A percentile compares a stretch with the other conserved stretches of the same genome.
These are phyloP conservation scores for Pimpla rufipes DNA, from an alignment of 2,888 invertebrate species.

Conservation along the genomic window DNA sequence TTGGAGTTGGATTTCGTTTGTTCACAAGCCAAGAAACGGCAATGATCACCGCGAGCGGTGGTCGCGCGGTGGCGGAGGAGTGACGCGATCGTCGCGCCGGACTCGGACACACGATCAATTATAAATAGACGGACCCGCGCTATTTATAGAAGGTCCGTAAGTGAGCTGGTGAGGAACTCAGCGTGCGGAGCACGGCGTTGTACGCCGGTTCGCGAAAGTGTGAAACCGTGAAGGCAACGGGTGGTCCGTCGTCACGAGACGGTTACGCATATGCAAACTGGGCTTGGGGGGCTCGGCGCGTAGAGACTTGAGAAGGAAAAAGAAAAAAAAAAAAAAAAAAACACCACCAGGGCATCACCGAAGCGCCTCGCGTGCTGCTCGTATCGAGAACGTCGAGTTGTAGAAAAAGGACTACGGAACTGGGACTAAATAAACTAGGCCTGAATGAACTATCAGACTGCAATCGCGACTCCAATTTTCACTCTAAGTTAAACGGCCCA, in stretches of 20 bases:
- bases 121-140: constrained; percentile 73
- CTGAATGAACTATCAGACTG: too few relatives aligned
- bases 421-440: too few relatives aligned
- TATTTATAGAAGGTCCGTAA: constrained; percentile 75
- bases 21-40: neutral
- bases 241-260: constrained; percentile 14
- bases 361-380: neutral
- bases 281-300: neutral
- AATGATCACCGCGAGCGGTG: constrained; percentile 3
- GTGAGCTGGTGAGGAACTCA: constrained; percentile 34
- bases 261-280: constrained; percentile 15
- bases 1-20: neutral
- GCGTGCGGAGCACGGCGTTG: constrained; percentile 56
- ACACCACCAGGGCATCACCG: neutral
- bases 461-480: neutral
- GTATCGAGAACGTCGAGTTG: neutral
- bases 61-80: neutral
- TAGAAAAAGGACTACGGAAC: neutral
- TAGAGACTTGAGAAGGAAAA: neutral
- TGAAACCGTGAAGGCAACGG: constrained; percentile 54
- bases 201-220: constrained; percentile 63
- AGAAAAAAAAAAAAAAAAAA: constrained; percentile 24
- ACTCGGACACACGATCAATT: constrained; percentile 54
- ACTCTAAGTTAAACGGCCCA: neutral
- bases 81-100: neutral